Base-by-base conservation (phyloP, 2,888 invertebrate genomes). In the Drosophila emarginata region DNA sequence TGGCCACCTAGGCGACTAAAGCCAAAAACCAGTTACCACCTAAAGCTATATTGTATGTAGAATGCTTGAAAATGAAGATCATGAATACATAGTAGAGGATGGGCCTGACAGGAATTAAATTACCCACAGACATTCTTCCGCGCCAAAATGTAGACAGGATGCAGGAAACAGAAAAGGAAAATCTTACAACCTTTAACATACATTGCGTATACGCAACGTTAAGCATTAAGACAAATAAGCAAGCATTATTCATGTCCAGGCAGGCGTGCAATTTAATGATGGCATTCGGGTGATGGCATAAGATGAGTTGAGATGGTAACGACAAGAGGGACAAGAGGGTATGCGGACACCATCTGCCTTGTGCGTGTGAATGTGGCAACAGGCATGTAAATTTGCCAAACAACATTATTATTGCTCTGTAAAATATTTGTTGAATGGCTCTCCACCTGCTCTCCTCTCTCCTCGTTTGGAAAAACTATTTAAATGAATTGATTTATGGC, bases 191-290 rank as follows among this genome's bases (percentile, higher is more conserved):
- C 15, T 40, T 15, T 37, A 37, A 39, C 61, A 64, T 64, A 77
- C 71, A 62, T 67, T 80, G 84, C 88, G 88, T 82, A 82, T 86
- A 82, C 87, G 88, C 83, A 72, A 72, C 70, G 81, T 61, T 73
- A 75, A 68, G 70, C 87, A 80, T 72, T 71, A 71, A 83, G 66
- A 71, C 67, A 86, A 88, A 80, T 75, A 86, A 70, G 67, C 72
- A 63, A 63, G 63, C 67, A 86, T 88, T 86, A 83, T 82, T 83
- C 70, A 68, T 76, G 87, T 70, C 61, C 88, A 77, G 59, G 69
- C 87, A 82, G 69, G 80, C 87, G 78, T 74, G 64, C 65, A 75
- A 74, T 78, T 74, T 65, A 62, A 69, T 64, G 58, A 56, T 54
- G 14, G 52, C 52, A 45, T 45, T 45, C 45, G 21, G 45, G 45